Percentiles rank a stretch among this genome's conserved stretches.
Evolutionary conservation across 2,888 invertebrate species (phyloP).

Genomic region (Oxystoma pomonae): DNA sequence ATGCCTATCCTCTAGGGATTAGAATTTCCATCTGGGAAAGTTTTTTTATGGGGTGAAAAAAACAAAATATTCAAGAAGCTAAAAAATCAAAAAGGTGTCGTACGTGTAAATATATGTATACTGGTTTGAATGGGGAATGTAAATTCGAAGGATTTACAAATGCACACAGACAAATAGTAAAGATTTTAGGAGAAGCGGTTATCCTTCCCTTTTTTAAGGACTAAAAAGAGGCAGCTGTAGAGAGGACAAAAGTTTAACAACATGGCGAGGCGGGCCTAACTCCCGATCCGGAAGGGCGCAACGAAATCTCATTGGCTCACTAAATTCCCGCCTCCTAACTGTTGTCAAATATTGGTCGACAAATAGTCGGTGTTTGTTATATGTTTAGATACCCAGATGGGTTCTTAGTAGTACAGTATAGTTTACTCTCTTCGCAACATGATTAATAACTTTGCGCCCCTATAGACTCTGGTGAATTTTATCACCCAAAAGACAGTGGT

Average conservation of each 20-base stretch:
- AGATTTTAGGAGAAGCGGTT: slow-evolving; percentile 36
- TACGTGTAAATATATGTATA: slow-evolving; percentile 16
- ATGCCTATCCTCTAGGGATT: no score
- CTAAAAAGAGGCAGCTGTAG: slow-evolving; percentile 32
- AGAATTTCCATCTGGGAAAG: no score
- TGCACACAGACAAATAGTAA: slow-evolving; percentile 34
- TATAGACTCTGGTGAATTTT: slow-evolving; percentile 20
- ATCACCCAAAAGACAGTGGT: slow-evolving; percentile 7
- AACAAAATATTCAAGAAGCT: neutral
- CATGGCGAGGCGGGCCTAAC: slow-evolving; percentile 48
- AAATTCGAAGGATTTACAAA: slow-evolving; percentile 35
- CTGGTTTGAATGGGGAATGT: slow-evolving; percentile 25
- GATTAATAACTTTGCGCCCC: slow-evolving; percentile 36
- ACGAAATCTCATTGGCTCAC: slow-evolving; percentile 40
- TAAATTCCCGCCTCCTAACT: slow-evolving; percentile 42
- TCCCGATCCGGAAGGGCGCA: slow-evolving; percentile 41
- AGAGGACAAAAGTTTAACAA: slow-evolving; percentile 42
- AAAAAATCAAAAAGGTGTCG: neutral
- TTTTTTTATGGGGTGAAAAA: neutral
- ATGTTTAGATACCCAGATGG: slow-evolving; percentile 50
- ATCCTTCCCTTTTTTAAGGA: slow-evolving; percentile 33
- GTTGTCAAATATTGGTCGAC: slow-evolving; percentile 52
- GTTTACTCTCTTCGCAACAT: slow-evolving; percentile 43
- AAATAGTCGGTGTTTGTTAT: slow-evolving; percentile 50
- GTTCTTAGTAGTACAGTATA: slow-evolving; percentile 44